These are phyloP conservation scores for Stenodema calcarata DNA, from an alignment of 2,888 invertebrate species.

Conservation along the genomic window DNA sequence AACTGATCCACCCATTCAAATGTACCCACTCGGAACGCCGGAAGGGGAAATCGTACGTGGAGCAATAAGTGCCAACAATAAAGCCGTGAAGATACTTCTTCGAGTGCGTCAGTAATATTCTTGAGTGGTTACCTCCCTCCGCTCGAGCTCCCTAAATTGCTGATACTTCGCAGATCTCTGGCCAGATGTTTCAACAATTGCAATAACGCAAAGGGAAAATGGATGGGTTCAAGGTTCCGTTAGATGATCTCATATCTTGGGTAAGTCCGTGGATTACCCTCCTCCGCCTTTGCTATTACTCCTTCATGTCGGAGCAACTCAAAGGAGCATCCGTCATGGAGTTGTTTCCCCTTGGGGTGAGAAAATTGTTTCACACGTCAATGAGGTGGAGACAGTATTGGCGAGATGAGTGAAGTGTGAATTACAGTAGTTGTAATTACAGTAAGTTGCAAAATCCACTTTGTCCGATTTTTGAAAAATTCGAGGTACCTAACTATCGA, in stretches of 20 bases:
- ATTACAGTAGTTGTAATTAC: not conserved
- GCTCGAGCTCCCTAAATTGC: slow-evolving; percentile 7
- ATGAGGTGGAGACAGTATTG: not conserved
- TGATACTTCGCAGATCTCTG: slow-evolving; percentile 23
- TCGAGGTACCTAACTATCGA: too few relatives aligned
- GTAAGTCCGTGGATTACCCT: not conserved
- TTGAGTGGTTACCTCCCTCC: slow-evolving; percentile 1
- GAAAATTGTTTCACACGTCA: slow-evolving; percentile 16
- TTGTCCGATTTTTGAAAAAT: too few relatives aligned
- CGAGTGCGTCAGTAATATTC: slow-evolving; percentile 12
- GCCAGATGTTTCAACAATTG: slow-evolving; percentile 36
- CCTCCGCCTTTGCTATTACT: not conserved
- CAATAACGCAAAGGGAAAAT: slow-evolving; percentile 29
- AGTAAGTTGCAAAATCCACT: not conserved
- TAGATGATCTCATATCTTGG: slow-evolving; percentile 32
- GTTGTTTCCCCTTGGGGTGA: not conserved
- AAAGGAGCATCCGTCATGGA: not conserved
- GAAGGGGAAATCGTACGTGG: not conserved
- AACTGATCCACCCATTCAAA: too few relatives aligned
- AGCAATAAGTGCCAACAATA: not conserved
- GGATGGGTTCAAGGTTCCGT: slow-evolving; percentile 17
- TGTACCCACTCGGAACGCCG: too few relatives aligned
- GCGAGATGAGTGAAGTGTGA: not conserved
- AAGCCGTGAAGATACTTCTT: not conserved
- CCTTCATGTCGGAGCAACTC: not conserved